Percentiles rank a stretch among this genome's conserved stretches.
Conservation (phyloP, 2,113 vertebrate species). For the Donacobius atricapilla region DNA sequence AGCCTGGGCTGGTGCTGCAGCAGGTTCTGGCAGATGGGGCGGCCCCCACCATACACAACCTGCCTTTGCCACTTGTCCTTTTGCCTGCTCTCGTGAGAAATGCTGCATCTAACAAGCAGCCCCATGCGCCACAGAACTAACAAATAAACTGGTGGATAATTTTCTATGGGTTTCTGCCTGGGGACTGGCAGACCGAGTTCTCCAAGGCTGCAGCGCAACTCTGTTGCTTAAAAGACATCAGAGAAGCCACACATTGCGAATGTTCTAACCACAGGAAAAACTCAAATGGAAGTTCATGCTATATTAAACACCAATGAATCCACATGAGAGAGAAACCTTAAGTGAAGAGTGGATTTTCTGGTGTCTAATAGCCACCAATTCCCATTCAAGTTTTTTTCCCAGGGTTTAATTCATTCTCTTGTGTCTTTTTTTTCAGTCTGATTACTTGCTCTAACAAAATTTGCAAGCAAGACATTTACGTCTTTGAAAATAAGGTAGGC, state of each 20-base stretch:
- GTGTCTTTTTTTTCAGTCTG: neutral
- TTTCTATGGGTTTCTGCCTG: neutral
- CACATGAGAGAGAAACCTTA: neutral
- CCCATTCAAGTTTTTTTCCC: neutral
- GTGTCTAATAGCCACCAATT: neutral
- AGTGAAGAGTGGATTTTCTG: neutral
- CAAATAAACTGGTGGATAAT: neutral
- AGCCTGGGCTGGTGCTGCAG: neutral
- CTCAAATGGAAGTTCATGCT: neutral
- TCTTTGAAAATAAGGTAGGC: neutral
- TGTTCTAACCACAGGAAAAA: neutral
- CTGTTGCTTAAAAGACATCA: neutral
- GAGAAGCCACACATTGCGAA: neutral
- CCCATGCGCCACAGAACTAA: neutral
- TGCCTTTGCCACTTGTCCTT: neutral
- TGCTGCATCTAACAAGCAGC: neutral
- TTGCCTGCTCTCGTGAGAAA: neutral
- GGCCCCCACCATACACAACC: rapidly evolving
- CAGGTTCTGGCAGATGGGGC: neutral
- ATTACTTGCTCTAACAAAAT: neutral
- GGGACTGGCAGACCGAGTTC: neutral
- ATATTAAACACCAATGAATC: neutral
- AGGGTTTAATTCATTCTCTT: neutral
- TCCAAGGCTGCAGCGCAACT: neutral
- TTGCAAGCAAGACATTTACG: neutral